Base-by-base conservation (phyloP, 2,797 vertebrate species). In the Micromesistius poutassou region DNA sequence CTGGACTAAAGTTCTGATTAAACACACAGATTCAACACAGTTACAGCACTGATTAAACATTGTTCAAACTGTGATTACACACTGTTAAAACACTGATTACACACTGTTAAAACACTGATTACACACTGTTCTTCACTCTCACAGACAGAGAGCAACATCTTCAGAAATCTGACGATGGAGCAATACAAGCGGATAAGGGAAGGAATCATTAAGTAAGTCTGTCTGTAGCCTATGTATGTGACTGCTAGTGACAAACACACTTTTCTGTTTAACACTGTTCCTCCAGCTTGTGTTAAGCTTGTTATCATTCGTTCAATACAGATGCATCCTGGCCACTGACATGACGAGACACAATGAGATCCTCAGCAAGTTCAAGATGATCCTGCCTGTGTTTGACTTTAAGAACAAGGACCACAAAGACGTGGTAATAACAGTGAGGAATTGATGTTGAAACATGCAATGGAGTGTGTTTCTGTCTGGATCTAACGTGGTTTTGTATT, bases 301-400 rank as follows among this genome's bases (percentile, higher is more conserved):
- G 55, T 62, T 7, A 5, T 8, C 25, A 16, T 62, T 62, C 4
- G 10, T 55, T 28, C 5, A 35, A 66, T 85, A 40, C 89, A 95
- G 94, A 79, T 95, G 94, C 62, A 93, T 95, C 68, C 86, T 95
- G 78, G 95, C 94, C 75, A 95, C 95, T 9, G 93, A 95, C 81
- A 95, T 95, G 94, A 91, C 88, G 1, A 88, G 92, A 8, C 95
- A 95, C 88, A 94, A 88, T 1, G 93, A 95, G 75, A 94, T 95
- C 62, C 93, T 95, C 71, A 93, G 82, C 82, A 93, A 92, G 83
- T 95, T 94, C 87, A 94, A 94, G 79, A 86, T 89, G 80, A 93
- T 94, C 86, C 86, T 95, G 74, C 85, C 91, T 0, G 30, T 73
- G 0, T 95, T 95, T 77, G 93, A 95, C 86, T 95, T 95, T 86